phyloP scores from a whole-genome alignment of 2,888 invertebrate species.

The Mesodorylaimus sp. region DNA sequence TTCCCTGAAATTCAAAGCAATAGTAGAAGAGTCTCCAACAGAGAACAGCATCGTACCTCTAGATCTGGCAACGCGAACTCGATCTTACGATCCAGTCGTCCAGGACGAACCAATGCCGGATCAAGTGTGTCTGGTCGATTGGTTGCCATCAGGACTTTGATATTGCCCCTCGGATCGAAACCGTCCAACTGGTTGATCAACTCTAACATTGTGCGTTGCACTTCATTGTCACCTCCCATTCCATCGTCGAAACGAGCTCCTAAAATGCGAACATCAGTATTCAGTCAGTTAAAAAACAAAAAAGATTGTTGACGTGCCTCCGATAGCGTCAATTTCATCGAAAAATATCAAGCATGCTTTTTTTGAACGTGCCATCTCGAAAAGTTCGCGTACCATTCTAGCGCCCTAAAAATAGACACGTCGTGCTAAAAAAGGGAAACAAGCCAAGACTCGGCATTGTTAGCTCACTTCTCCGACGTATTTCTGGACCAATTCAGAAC shows the following conservation, averaged over 20 bases:
- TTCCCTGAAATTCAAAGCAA: conserved; percentile 41
- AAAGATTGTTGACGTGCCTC: conserved; percentile 42
- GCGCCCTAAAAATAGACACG: conserved; percentile 54
- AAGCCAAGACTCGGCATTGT: neutral
- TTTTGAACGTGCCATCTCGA: conserved; percentile 99
- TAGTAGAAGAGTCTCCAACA: neutral
- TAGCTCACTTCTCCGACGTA: conserved; percentile 61
- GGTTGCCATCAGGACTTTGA: conserved; percentile 94
- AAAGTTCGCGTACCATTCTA: conserved; percentile 92
- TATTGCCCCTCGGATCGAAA: conserved; percentile 95
- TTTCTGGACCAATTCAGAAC: conserved; percentile 70
- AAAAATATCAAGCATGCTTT: conserved; percentile 98
- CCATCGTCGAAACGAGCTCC: conserved; percentile 84
- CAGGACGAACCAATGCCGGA: conserved; percentile 93
- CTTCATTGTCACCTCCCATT: conserved; percentile 91
- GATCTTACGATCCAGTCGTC: conserved; percentile 87
- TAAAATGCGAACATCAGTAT: conserved; percentile 12
- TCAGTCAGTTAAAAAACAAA: conserved; percentile 2
- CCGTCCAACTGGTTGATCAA: conserved; percentile 96
- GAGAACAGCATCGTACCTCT: conserved; percentile 39
- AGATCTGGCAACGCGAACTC: conserved; percentile 95
- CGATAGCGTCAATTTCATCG: conserved; percentile 98
- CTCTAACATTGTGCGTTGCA: conserved; percentile 93
- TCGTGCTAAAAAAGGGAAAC: neutral
- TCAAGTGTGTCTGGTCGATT: conserved; percentile 95